Evolutionary conservation across 1,140 invertebrate species (phyloP).

Genomic region (Telenomus remus): DNA sequence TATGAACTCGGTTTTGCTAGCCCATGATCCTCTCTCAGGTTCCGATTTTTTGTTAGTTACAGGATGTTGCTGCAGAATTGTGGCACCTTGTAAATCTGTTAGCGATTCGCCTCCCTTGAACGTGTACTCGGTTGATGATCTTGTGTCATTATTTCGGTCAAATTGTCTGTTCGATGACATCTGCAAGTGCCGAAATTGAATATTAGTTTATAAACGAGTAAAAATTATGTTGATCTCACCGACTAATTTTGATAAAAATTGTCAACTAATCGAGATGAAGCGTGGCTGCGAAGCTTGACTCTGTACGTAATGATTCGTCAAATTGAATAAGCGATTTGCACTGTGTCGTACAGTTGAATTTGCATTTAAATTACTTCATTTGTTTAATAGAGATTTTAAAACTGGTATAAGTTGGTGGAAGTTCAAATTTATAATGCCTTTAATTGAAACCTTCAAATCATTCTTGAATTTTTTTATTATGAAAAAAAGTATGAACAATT

Average conservation of each 20-base stretch:
- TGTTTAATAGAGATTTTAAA: too few species aligned
- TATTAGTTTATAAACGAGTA: too few species aligned
- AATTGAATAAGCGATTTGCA: slow-evolving; percentile 30
- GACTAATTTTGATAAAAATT: too few species aligned
- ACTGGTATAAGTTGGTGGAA: too few species aligned
- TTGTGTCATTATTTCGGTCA: slow-evolving; percentile 11
- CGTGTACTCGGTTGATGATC: slow-evolving; percentile 16
- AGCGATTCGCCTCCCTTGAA: slow-evolving; percentile 16
- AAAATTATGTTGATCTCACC: too few species aligned
- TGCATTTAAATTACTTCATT: background rate
- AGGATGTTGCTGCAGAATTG: slow-evolving; percentile 6
- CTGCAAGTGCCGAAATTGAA: slow-evolving; percentile 1
- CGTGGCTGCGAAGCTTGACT: background rate
- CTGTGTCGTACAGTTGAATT: background rate
- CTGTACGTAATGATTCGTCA: slow-evolving; percentile 10
- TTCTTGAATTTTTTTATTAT: too few species aligned
- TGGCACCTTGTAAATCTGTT: slow-evolving; percentile 1
- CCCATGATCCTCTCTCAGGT: slow-evolving; percentile 78
- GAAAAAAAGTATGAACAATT: too few species aligned
- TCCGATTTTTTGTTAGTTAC: slow-evolving; percentile 41
- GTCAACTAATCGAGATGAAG: background rate
- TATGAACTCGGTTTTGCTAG: slow-evolving; percentile 83
- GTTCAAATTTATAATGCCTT: too few species aligned
- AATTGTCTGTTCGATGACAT: slow-evolving; percentile 21
- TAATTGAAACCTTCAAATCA: too few species aligned